phyloP scores from a whole-genome alignment of 2,888 invertebrate genomes.

The Latrodectus hesperus region DNA sequence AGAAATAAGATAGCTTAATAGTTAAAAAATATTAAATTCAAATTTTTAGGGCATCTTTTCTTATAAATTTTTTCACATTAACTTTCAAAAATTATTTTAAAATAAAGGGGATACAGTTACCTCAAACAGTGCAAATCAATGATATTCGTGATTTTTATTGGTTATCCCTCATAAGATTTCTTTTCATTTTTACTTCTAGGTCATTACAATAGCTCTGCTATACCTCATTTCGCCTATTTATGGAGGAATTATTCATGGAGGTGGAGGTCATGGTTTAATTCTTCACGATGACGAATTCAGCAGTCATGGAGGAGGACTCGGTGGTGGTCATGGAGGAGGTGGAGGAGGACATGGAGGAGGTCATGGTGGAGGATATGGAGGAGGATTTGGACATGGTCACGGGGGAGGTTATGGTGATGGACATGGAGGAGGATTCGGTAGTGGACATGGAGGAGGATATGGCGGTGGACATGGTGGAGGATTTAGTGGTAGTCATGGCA shows the following conservation, averaged over 20 bases:
- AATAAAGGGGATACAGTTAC: no score
- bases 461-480: slow-evolving; percentile 8
- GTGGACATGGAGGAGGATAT: slow-evolving; percentile 7
- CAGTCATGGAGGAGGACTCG: not conserved
- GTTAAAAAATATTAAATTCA: no score
- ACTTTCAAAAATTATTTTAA: no score
- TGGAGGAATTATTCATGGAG: slow-evolving; percentile 38
- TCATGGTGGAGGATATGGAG: not conserved
- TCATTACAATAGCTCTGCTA: not conserved
- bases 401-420: slow-evolving; percentile 17
- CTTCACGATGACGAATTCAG: not conserved
- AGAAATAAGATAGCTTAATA: no score
- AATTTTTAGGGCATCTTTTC: no score
- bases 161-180: not conserved
- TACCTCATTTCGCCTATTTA: not conserved
- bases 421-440: slow-evolving; percentile 9
- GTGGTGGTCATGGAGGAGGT: not conserved
- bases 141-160: no score
- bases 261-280: slow-evolving; percentile 4
- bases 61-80: no score
- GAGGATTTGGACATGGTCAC: slow-evolving; percentile 3
- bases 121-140: no score
- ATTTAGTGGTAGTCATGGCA: slow-evolving; percentile 6
- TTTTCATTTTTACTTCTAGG: slow-evolving; percentile 18
- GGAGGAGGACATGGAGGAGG: slow-evolving; percentile 7